Base-by-base conservation (phyloP, 2,888 invertebrate species). In the Meteorus cinctellus region DNA sequence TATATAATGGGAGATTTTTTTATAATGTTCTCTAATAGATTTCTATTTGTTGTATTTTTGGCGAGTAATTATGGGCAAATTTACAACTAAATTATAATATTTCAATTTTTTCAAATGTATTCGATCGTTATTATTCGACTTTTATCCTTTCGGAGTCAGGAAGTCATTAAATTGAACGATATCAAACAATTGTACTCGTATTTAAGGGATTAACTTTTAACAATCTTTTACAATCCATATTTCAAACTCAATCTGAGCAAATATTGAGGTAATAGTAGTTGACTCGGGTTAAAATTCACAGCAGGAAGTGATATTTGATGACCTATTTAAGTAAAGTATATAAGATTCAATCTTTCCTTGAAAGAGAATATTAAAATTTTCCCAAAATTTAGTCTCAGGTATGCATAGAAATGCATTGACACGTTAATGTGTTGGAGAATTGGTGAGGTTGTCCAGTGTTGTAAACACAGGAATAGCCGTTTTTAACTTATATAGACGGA, bases 161-260 rank as follows among this genome's bases (percentile, higher is more conserved):
- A 48, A 48, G 48, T 48, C 48, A 48, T 48, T 4, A 6, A 41
- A 41, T 10, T 8, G 2, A 8, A 2, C 41, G 41, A 41, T 41
- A 41, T 6, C 8, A 12, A 41, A 41, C 48, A 48, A n/a, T 48
- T 1, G n/a, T 48, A 48, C n/a, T 48, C n/a, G n/a, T 48, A 48
- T 48, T n/a, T 48, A 48, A n/a, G 48, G 48, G 48, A 48, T 48
- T 48, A 48, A 48, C 48, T 48, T 48, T n/a, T 55, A 55, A 55
- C 2, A 55, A 19, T 55, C n/a, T 55, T 55, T 55, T 55, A 55
- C 55, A 55, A 55, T 55, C 19, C n/a, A 55, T 55, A 19, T n/a
- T 14, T 48, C 16, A 14, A 48, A n/a, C 16, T 6, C 45, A 34
- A 67, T 67, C 16, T 36, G 19, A 27, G 24, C 4, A 27, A 67